Conservation (phyloP, 92 coral and sea anemone species). For the Desmophyllum pertusum region DNA sequence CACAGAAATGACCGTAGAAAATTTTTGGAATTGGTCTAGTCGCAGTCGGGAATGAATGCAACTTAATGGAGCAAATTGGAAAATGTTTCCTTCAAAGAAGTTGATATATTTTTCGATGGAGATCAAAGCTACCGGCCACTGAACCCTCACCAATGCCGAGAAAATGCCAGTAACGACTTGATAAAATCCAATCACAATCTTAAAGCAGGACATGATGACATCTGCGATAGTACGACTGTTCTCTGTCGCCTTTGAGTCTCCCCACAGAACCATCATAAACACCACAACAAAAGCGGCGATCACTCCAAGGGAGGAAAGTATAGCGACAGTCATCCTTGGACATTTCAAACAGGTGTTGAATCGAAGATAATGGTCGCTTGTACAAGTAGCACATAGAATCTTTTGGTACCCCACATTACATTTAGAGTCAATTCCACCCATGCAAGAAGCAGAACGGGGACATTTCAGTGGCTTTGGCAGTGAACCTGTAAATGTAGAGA, state of each 20-base stretch:
- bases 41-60: slow-evolving; percentile 19
- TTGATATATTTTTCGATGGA: slow-evolving; percentile 35
- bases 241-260: slow-evolving; percentile 37
- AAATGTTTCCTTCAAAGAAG: slow-evolving; percentile 37
- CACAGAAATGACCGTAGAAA: slow-evolving; percentile 6
- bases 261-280: slow-evolving; percentile 26
- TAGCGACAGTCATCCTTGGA: slow-evolving; percentile 24
- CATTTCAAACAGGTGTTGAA: slow-evolving; percentile 41
- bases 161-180: slow-evolving; percentile 23
- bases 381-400: slow-evolving; percentile 39
- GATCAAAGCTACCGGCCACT: slow-evolving; percentile 44
- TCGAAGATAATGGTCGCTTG: slow-evolving; percentile 25
- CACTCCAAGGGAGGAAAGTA: slow-evolving; percentile 22
- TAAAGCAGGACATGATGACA: too few species aligned
- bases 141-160: slow-evolving; percentile 36
- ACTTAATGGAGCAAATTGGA: too few species aligned
- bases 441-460: slow-evolving; percentile 34
- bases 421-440: slow-evolving; percentile 39
- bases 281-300: slow-evolving; percentile 25
- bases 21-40: slow-evolving; percentile 29
- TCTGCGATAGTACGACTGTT: too few species aligned
- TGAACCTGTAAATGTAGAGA: slow-evolving; percentile 19
- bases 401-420: slow-evolving; percentile 34
- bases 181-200: too few species aligned
- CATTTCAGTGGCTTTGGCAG: slow-evolving; percentile 45